Evolutionary conservation across 2,888 invertebrate genomes (phyloP).

Genomic region (Oegoconia quadripuncta): DNA sequence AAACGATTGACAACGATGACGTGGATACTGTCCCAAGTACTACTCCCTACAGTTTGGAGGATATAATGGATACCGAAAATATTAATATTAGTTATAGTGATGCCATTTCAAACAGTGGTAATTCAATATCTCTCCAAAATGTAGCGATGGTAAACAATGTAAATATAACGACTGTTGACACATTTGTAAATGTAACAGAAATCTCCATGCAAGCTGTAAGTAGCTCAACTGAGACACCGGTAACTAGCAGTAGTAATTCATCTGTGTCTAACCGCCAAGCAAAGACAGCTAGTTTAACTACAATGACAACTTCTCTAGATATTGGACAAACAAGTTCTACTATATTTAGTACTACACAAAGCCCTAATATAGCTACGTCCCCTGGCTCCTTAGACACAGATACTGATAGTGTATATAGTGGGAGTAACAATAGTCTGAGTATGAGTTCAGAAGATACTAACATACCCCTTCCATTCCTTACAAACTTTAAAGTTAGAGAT

Average conservation of each 20-base stretch:
- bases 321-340: conserved; percentile 16
- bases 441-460: too few species aligned
- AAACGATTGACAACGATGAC: conserved; percentile 49
- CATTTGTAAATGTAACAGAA: conserved; percentile 30
- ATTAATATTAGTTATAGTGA: conserved; percentile 39
- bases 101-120: conserved; percentile 24
- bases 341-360: conserved; percentile 20
- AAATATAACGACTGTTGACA: conserved; percentile 49
- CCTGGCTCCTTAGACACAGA: conserved; percentile 36
- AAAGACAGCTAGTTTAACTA: conserved; percentile 27
- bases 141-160: conserved; percentile 44
- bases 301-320: conserved; percentile 16
- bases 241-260: conserved; percentile 30
- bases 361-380: conserved; percentile 29
- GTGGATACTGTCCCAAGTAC: conserved; percentile 56
- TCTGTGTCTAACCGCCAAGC: conserved; percentile 41
- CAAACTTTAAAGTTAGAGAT: conserved; percentile 51
- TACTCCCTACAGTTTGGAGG: conserved; percentile 73
- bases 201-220: conserved; percentile 46
- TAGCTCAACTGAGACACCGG: conserved; percentile 37
- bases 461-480: conserved; percentile 51
- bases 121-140: conserved; percentile 55
- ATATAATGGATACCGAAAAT: conserved; percentile 67
- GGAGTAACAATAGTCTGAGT: too few species aligned
- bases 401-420: conserved; percentile 35